Evolutionary conservation across 1,140 invertebrate species (phyloP).

Genomic region (Papilio machaon): DNA sequence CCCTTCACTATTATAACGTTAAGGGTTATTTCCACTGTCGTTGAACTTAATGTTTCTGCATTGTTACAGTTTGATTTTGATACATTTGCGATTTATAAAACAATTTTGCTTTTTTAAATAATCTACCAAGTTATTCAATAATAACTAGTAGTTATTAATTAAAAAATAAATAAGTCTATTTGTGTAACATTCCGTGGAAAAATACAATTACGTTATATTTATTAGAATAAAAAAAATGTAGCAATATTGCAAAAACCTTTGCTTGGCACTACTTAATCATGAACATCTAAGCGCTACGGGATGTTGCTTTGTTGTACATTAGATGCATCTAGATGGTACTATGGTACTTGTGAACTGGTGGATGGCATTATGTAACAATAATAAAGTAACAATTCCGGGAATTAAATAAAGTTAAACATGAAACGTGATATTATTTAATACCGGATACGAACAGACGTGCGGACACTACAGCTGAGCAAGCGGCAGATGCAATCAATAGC

Average conservation of each 20-base stretch:
- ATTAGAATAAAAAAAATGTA: too few relatives aligned
- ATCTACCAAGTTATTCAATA: background rate
- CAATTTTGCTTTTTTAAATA: background rate
- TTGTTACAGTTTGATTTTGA: background rate
- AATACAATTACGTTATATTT: background rate
- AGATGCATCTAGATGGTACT: background rate
- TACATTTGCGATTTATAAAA: slow-evolving; percentile 2
- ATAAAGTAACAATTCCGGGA: background rate
- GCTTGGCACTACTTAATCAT: background rate
- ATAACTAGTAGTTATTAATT: background rate
- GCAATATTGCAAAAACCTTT: background rate
- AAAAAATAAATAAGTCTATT: background rate
- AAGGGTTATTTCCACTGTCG: background rate
- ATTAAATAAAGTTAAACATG: background rate
- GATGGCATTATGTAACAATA: background rate
- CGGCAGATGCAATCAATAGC: slow-evolving; percentile 35
- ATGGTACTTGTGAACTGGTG: background rate
- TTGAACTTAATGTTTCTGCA: background rate
- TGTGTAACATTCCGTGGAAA: background rate
- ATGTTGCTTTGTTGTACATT: background rate
- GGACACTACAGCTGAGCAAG: slow-evolving; percentile 33
- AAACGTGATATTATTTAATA: slow-evolving; percentile 27
- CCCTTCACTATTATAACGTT: slow-evolving; percentile 11
- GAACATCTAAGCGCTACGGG: background rate
- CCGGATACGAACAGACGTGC: slow-evolving; percentile 19